A percentile compares a stretch with the other conserved stretches of the same genome.
Evolutionary conservation across 2,113 vertebrate genomes (phyloP).

Genomic region (Myotis brandtii): DNA sequence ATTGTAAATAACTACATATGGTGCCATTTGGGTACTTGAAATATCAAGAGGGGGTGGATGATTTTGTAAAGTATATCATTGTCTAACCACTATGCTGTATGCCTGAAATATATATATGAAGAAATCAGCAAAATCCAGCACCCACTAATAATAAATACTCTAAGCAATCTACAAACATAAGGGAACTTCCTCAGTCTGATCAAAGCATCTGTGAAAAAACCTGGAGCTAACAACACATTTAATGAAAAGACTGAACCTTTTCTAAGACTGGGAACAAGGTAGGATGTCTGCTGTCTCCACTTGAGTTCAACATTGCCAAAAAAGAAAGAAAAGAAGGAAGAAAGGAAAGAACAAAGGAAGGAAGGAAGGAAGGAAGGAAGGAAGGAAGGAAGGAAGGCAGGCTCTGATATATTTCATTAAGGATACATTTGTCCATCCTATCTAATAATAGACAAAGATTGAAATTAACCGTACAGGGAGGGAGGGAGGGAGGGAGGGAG

Average conservation of each 20-base stretch:
- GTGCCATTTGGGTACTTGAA: no score
- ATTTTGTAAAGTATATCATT: no score
- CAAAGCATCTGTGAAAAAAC: background rate
- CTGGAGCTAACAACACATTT: background rate
- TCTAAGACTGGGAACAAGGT: background rate
- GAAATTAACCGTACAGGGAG: background rate
- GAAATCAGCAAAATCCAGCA: background rate
- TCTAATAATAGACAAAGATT: no score
- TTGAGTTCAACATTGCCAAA: background rate
- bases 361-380: background rate
- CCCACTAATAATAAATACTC: background rate
- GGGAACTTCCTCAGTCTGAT: no score
- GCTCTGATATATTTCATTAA: background rate
- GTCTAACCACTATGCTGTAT: no score
- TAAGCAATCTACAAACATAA: background rate
- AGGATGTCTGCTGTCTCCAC: background rate
- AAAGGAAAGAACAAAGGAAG: background rate
- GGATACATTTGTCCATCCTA: background rate
- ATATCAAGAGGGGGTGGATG: no score
- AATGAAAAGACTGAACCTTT: background rate
- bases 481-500: background rate
- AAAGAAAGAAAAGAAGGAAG: background rate
- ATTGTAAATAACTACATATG: no score
- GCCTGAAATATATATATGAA: no score
- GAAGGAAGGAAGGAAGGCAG: background rate